A percentile compares a stretch with the other conserved stretches of the same genome.
Evolutionary conservation across 2,113 vertebrate species (phyloP).

Genomic region (Lepisosteus osseus): DNA sequence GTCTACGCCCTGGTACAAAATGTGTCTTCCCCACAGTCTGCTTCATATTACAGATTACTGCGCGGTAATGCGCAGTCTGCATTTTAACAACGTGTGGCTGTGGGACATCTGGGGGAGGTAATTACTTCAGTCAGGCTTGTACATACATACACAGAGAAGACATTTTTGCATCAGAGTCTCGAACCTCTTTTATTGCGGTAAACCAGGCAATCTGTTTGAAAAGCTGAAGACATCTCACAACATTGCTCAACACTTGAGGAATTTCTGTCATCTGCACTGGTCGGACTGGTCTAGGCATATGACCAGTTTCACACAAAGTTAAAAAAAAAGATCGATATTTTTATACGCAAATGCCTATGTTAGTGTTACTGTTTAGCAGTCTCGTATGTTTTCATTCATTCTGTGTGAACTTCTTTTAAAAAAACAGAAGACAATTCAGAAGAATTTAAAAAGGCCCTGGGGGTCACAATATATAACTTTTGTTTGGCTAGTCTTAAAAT

Average conservation of each 20-base stretch:
- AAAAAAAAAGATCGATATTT: background rate
- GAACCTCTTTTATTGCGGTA: slow-evolving; percentile 39
- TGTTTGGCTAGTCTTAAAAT: too few species aligned
- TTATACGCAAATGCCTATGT: too few species aligned
- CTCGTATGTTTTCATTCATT: too few species aligned
- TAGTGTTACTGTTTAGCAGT: too few species aligned
- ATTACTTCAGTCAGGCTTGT: slow-evolving; percentile 48
- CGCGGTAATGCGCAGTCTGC: slow-evolving; percentile 33
- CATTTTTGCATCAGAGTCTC: slow-evolving; percentile 9
- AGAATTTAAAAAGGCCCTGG: too few species aligned
- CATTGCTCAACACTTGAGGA: slow-evolving; percentile 35
- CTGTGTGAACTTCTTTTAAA: too few species aligned
- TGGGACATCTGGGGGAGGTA: slow-evolving; percentile 46
- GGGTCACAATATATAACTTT: too few species aligned
- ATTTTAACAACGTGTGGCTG: slow-evolving; percentile 48
- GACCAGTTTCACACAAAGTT: slow-evolving; percentile 24
- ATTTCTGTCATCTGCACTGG: background rate
- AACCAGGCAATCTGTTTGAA: slow-evolving; percentile 30
- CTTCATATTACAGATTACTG: slow-evolving; percentile 34
- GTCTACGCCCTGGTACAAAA: slow-evolving; percentile 54
- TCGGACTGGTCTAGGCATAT: background rate
- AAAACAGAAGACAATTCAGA: too few species aligned
- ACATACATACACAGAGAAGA: slow-evolving; percentile 15
- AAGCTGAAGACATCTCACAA: slow-evolving; percentile 32
- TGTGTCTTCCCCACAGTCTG: slow-evolving; percentile 31